A percentile compares a stretch with the other conserved stretches of the same genome.
Evolutionary conservation across 2,888 invertebrate genomes (phyloP).

Genomic region (Melipona beecheii): DNA sequence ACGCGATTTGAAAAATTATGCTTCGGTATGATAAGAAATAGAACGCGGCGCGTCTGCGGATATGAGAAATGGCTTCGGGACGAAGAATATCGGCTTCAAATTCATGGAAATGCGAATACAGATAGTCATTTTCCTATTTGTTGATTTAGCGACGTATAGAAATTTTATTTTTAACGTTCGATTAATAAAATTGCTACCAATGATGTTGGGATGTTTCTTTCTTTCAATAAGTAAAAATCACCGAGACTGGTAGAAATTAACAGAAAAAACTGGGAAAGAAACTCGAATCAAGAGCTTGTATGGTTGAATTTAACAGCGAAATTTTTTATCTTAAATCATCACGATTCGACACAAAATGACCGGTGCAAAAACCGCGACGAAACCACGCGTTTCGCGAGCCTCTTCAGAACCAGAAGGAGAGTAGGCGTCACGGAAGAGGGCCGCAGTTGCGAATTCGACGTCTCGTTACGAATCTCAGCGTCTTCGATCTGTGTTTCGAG

Average conservation of each 20-base stretch:
- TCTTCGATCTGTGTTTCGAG: slow-evolving; percentile 38
- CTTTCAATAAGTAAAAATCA: background rate
- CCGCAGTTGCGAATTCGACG: slow-evolving; percentile 4
- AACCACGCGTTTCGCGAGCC: slow-evolving; percentile 1
- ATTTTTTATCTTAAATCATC: background rate
- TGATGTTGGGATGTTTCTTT: background rate
- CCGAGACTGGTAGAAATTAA: background rate
- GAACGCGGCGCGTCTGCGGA: background rate
- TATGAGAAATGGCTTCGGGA: background rate
- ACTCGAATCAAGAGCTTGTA: background rate
- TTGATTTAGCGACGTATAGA: background rate
- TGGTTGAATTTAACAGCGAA: background rate
- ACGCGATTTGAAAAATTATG: background rate
- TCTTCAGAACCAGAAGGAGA: background rate
- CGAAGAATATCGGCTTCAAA: background rate
- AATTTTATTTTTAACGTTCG: no score
- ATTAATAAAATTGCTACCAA: background rate
- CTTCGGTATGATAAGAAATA: background rate
- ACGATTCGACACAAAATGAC: background rate
- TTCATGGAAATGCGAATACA: background rate
- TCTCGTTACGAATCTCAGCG: slow-evolving; percentile 15
- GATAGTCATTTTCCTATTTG: background rate
- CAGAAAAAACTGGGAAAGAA: background rate
- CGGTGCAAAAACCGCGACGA: background rate
- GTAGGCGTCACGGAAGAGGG: background rate